A percentile compares a stretch with the other conserved stretches of the same genome.
phyloP scores from a whole-genome alignment of 1,140 invertebrate genomes.

The Plodia interpunctella region DNA sequence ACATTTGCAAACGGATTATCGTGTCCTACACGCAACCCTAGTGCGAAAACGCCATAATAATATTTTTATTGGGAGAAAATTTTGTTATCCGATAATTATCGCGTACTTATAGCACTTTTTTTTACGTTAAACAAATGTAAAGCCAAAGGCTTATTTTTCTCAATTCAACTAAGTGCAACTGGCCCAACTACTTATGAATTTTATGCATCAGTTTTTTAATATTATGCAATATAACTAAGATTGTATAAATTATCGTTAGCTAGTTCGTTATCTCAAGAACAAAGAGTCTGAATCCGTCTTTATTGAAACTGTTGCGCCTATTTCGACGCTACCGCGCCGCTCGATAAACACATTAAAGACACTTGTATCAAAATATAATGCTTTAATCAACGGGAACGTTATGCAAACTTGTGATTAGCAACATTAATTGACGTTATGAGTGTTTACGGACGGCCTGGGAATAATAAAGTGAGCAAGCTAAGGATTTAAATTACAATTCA shows the following conservation, averaged over 20 bases:
- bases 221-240: too few relatives aligned
- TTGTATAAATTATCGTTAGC: too few relatives aligned
- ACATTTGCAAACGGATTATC: slow-evolving; percentile 67
- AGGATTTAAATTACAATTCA: slow-evolving; percentile 3
- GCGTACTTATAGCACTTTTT: too few relatives aligned
- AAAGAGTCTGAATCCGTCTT: background rate
- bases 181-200: background rate
- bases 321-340: slow-evolving; percentile 13
- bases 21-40: slow-evolving; percentile 44
- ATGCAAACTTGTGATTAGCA: slow-evolving; percentile 8
- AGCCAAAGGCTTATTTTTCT: too few relatives aligned
- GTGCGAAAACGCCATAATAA: slow-evolving; percentile 20
- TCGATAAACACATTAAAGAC: slow-evolving; percentile 21
- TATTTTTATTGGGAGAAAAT: slow-evolving; percentile 13
- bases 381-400: slow-evolving; percentile 11
- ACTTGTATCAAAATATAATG: slow-evolving; percentile 23
- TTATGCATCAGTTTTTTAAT: too few relatives aligned
- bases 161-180: background rate
- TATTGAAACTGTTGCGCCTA: slow-evolving; percentile 18
- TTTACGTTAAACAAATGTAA: too few relatives aligned
- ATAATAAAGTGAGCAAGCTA: slow-evolving; percentile 6
- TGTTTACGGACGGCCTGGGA: background rate
- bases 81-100: too few relatives aligned
- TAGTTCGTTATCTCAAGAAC: background rate
- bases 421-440: slow-evolving; percentile 9